A percentile compares a stretch with the other conserved stretches of the same genome.
These are phyloP conservation scores for Rana temporaria DNA, from an alignment of 2,113 vertebrate genomes.

Conservation along the genomic window DNA sequence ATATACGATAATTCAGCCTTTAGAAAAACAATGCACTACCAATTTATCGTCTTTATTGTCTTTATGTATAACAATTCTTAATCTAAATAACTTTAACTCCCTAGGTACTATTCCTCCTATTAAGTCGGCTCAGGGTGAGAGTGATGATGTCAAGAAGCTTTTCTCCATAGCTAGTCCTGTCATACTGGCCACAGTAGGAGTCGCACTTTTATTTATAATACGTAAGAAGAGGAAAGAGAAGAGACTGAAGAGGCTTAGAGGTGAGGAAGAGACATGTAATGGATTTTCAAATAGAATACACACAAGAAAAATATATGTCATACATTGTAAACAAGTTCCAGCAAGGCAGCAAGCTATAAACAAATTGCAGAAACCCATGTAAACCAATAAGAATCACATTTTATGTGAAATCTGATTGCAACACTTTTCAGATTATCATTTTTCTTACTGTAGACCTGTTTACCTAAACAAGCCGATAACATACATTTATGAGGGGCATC, in stretches of 20 bases:
- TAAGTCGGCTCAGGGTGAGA: conserved; percentile 92
- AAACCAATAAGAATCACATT: no score
- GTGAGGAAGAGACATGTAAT: conserved; percentile 67
- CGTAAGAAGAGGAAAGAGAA: conserved; percentile 98
- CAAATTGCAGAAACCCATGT: no score
- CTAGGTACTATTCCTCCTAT: conserved; percentile 95
- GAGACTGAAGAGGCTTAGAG: conserved; percentile 92
- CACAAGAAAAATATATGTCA: not conserved
- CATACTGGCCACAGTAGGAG: conserved; percentile 90
- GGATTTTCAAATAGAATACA: not conserved
- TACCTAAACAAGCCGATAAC: no score
- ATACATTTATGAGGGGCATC: no score
- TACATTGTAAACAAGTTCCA: no score
- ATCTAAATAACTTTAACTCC: not conserved
- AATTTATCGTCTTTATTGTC: no score
- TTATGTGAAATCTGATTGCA: no score
- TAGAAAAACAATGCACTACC: no score
- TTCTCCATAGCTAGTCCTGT: conserved; percentile 95
- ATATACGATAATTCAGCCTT: no score
- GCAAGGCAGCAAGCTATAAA: no score
- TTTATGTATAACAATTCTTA: not conserved
- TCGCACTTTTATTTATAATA: conserved; percentile 91
- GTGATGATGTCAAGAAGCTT: conserved; percentile 94
- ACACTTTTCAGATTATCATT: no score
- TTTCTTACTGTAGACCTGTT: no score